Conservation (phyloP, 2,113 vertebrate species). For the Dasypus novemcinctus region DNA sequence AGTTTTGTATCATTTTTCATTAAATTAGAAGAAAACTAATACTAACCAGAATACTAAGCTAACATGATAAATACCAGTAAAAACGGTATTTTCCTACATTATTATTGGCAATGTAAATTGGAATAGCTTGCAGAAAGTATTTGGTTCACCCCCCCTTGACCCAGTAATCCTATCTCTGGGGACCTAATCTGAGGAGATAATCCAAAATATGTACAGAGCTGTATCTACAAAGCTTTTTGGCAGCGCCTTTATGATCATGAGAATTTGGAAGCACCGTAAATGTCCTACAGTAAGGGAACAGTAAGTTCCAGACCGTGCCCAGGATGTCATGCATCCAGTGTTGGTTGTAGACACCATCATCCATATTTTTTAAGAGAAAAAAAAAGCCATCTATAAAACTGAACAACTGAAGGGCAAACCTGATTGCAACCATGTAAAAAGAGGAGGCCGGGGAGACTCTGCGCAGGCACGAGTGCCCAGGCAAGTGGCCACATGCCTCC, state of each 20-base stretch:
- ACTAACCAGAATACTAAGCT: background rate
- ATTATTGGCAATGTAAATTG: background rate
- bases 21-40: background rate
- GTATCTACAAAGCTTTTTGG: background rate
- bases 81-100: background rate
- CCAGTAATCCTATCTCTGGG: slow-evolving; percentile 18
- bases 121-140: background rate
- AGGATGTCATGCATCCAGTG: background rate
- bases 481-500: background rate
- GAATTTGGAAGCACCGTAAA: background rate
- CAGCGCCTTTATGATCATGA: background rate
- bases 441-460: background rate
- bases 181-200: background rate
- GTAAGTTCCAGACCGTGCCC: background rate
- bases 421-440: background rate
- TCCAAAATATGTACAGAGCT: background rate
- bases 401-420: background rate
- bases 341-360: background rate
- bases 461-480: background rate
- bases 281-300: background rate
- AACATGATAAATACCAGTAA: background rate
- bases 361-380: background rate
- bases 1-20: background rate
- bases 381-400: background rate
- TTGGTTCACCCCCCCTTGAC: background rate